Base-by-base conservation (phyloP, 2,888 invertebrate genomes). In the Drosophila atripex region DNA sequence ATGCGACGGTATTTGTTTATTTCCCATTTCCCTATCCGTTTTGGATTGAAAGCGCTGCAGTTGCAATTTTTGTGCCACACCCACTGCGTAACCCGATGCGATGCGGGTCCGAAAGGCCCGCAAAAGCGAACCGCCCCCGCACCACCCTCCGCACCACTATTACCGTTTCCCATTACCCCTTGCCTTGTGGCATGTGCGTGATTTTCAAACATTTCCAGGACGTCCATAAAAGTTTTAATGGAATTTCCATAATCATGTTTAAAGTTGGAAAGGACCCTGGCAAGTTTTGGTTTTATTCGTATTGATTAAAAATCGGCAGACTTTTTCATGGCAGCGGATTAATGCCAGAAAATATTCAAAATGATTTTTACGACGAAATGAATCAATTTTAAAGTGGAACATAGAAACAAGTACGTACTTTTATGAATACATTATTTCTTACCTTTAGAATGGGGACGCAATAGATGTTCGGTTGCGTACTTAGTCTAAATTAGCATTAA, bases 171-270 rank as follows among this genome's bases (percentile, higher is more conserved):
- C 35, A 32, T 32, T 32, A n/a, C 25, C 52, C 11, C 28, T 68
- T 59, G 53, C 58, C 41, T 50, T 60, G 49, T 61, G 12, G 11
- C 18, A 59, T 66, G 43, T 88, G 88, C 84, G 88, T 88, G 84
- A 69, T 87, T 78, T 65, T 66, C 69, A 52, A 76, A 69, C 88
- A 87, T 88, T 88, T 77, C 54, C 57, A 55, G 45, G 46, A 61
- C 58, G 46, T 61, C 50, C 78, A 55, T 70, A 56, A 73, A 88
- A 82, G 47, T 88, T 82, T 84, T 88, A 82, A 82, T 88, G 80
- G 75, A 80, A 88, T 88, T 83, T 65, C 58, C 75, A 83, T 86
- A 83, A 86, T 79, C 86, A 66, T 66, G 77, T 79, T 86, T 74
- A 46, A 82, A 78, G 56, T 68, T 65, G 14, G 47, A 46, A 53